phyloP scores from a whole-genome alignment of 2,888 invertebrate species.

The Beris morrisii region DNA sequence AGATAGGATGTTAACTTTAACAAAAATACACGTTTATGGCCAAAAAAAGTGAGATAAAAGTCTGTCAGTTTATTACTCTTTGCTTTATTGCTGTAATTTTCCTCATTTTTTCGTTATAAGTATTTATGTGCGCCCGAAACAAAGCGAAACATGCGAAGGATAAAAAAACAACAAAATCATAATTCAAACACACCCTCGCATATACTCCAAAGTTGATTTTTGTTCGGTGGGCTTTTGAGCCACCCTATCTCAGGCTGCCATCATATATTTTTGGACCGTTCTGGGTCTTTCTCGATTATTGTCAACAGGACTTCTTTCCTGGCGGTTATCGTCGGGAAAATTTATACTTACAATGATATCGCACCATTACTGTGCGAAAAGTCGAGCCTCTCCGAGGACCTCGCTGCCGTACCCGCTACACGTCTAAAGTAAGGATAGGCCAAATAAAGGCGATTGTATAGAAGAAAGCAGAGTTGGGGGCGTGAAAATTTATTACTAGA shows the following conservation, averaged over 20 bases:
- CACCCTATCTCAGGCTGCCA: not conserved
- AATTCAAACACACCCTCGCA: not conserved
- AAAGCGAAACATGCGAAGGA: conserved; percentile 10
- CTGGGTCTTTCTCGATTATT: conserved; percentile 6
- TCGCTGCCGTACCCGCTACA: not conserved
- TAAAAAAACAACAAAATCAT: conserved; percentile 3
- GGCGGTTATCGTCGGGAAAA: conserved; percentile 6
- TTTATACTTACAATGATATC: conserved; percentile 12
- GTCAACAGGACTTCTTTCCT: conserved; percentile 10
- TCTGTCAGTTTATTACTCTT: conserved; percentile 16
- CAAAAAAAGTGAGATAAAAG: conserved; percentile 13
- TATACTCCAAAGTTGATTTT: not conserved
- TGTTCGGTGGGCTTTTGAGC: not conserved
- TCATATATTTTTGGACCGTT: not conserved
- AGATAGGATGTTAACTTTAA: not conserved
- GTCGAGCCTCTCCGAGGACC: not conserved
- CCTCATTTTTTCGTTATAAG: not conserved
- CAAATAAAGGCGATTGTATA: conserved; percentile 9
- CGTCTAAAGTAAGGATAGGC: conserved; percentile 1
- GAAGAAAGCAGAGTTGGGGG: conserved; percentile 4
- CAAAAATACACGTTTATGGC: conserved; percentile 6
- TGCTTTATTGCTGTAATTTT: conserved; percentile 10
- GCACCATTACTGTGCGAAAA: conserved; percentile 1
- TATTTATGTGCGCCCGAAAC: not conserved
- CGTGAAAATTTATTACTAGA: conserved; percentile 23